These are phyloP conservation scores for Limnodromus scolopaceus DNA, from an alignment of 2,797 vertebrate genomes.

Conservation along the genomic window DNA sequence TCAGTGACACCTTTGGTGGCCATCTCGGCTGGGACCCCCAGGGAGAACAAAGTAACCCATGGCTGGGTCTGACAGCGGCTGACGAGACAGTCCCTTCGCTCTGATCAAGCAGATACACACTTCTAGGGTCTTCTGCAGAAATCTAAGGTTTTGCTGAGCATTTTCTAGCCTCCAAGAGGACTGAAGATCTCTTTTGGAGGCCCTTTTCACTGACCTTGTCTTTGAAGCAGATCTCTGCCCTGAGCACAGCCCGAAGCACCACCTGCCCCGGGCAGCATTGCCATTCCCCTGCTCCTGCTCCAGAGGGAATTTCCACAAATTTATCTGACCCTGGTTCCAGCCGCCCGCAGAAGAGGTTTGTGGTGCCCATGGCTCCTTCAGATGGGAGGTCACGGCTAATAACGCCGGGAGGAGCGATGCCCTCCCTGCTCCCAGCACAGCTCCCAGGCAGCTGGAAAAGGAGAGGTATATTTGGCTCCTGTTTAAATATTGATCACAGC, in stretches of 20 bases:
- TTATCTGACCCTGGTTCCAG: background rate
- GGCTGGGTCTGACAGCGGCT: fast-evolving
- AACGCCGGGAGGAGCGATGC: background rate
- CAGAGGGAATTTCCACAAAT: background rate
- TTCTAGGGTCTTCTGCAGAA: background rate
- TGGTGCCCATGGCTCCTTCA: background rate
- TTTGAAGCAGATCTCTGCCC: background rate
- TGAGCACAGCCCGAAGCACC: background rate
- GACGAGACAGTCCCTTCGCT: fast-evolving
- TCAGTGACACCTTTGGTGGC: background rate
- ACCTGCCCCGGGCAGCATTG: fast-evolving
- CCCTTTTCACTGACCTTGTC: background rate
- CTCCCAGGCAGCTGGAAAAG: conserved; percentile 60
- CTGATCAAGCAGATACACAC: background rate
- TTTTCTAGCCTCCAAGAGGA: background rate
- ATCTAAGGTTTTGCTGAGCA: fast-evolving
- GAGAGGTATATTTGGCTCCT: conserved; percentile 59
- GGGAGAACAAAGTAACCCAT: background rate
- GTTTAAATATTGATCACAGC: conserved; percentile 80
- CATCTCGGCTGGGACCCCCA: background rate
- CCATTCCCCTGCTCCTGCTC: background rate
- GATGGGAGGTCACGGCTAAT: background rate
- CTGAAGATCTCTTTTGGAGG: background rate
- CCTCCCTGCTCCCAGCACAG: background rate
- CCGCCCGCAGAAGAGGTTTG: background rate